Percentiles rank a stretch among this genome's conserved stretches.
Conservation (phyloP, 2,797 vertebrate species). For the Rhinatrema bivittatum region DNA sequence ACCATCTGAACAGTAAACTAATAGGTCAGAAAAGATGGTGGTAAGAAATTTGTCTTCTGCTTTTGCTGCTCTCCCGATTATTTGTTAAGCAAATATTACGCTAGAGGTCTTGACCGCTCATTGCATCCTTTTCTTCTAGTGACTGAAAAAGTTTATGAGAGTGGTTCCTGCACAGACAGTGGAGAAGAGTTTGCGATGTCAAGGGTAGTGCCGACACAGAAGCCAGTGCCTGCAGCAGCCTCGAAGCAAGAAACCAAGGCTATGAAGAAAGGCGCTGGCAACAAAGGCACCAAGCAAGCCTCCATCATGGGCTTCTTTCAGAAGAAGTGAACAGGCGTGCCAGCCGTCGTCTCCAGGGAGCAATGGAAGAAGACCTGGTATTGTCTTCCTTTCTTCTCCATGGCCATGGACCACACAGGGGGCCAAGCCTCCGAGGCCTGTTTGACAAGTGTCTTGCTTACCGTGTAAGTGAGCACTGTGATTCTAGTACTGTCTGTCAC, state of each 20-base stretch:
- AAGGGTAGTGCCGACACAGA: constrained; percentile 19
- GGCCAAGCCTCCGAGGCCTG: background rate
- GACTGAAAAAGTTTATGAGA: constrained; percentile 87
- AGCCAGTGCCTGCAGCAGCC: constrained; percentile 5
- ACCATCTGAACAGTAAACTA: too few species aligned
- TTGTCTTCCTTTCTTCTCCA: background rate
- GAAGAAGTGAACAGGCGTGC: constrained; percentile 67
- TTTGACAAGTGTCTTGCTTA: constrained; percentile 26
- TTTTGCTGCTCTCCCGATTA: too few species aligned
- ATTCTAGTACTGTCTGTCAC: constrained; percentile 18
- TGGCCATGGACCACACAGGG: too few species aligned
- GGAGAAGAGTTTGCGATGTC: constrained; percentile 61
- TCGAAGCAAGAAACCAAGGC: constrained; percentile 55
- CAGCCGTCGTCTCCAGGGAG: background rate
- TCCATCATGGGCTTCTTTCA: constrained; percentile 91
- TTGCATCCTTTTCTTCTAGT: constrained; percentile 53
- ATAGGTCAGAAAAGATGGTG: too few species aligned
- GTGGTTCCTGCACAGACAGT: constrained; percentile 84
- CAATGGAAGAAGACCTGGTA: constrained; percentile 4
- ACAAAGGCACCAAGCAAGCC: constrained; percentile 75
- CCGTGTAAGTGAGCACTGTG: constrained; percentile 39
- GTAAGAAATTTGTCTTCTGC: too few species aligned
- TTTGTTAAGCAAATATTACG: too few species aligned
- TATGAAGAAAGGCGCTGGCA: constrained; percentile 55
- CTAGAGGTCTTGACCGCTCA: background rate